Base-by-base conservation (phyloP, 2,888 invertebrate species). In the Noctua janthe region DNA sequence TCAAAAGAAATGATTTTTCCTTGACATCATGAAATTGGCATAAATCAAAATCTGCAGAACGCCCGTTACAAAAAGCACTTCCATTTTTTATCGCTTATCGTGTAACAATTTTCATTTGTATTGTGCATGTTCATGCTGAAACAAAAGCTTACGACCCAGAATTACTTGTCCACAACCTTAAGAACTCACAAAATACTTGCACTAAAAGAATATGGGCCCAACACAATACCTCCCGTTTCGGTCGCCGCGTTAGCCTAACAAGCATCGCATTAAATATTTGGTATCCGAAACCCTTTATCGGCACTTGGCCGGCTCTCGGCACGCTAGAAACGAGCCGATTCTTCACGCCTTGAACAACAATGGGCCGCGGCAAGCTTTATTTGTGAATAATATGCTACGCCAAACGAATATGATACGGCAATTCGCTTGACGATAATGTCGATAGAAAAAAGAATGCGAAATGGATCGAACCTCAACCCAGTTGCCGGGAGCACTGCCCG, bases 371-470 rank as follows among this genome's bases (percentile, higher is more conserved):
- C 94, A 90, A 91, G 92, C 93, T 95, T 95, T 96, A 95, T 96
- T 96, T 95, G 95, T 95, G 94, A 94, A 93, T 94, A 95, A 95
- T 94, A 93, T 93, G 95, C 94, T 93, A 95, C 94, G 95, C 93
- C 92, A 92, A 93, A 94, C 93, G 92, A 93, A 94, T 93, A 92
- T 94, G 94, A 94, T 93, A 95, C 94, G 95, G 93, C 93, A 94
- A 94, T 95, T 91, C 93, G 91, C 90, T 91, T 91, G 89, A 91
- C 94, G 93, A 94, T 93, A 90, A 85, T 85, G 80, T 84, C 83
- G 81, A 84, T 86, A 86, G 88, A 88, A 82, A 78, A 83, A 85
- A 49, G 47, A 78, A 81, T 74, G 72, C 73, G 66, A 84, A 85
- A 84, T 76, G 80, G 47, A 78, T 78, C 88, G 49, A 73, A 84